phyloP scores from a whole-genome alignment of 1,140 invertebrate genomes.

The Danaus plexippus region DNA sequence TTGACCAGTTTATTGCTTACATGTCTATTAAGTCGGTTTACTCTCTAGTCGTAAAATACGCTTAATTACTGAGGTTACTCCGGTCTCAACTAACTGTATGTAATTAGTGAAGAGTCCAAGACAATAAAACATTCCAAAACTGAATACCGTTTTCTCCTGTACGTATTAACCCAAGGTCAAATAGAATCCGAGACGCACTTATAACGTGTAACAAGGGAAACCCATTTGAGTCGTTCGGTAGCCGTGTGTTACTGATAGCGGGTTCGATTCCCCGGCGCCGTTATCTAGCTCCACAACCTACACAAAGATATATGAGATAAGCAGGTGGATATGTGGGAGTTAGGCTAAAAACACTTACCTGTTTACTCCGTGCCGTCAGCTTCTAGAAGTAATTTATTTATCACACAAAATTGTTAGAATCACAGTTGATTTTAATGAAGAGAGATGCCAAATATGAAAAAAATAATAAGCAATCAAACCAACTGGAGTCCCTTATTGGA shows the following conservation, averaged over 20 bases:
- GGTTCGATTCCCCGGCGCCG: constrained; percentile 27
- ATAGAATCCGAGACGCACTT: constrained; percentile 33
- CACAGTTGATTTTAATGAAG: constrained; percentile 4
- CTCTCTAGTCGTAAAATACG: constrained; percentile 18
- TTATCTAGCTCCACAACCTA: constrained; percentile 38
- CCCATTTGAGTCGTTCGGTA: constrained; percentile 52
- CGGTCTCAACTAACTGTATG: constrained; percentile 16
- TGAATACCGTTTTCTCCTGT: constrained; percentile 25
- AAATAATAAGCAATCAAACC: constrained; percentile 6
- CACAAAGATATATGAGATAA: constrained; percentile 43
- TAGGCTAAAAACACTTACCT: constrained; percentile 22
- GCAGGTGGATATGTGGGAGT: constrained; percentile 41
- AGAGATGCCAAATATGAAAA: constrained; percentile 12
- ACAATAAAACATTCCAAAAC: constrained; percentile 38
- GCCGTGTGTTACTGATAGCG: constrained; percentile 40
- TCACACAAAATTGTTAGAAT: neutral
- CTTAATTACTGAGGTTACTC: constrained; percentile 14
- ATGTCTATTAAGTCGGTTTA: constrained; percentile 10
- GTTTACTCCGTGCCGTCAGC: constrained; percentile 2
- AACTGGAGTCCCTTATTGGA: constrained; percentile 8
- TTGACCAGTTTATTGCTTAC: constrained; percentile 10
- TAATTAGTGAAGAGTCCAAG: constrained; percentile 21
- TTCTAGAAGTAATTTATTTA: constrained; percentile 15
- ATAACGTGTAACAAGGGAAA: constrained; percentile 57
- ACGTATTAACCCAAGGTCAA: constrained; percentile 35